Evolutionary conservation across 1,140 invertebrate genomes (phyloP).

Genomic region (Lamellibrachia luymesi): DNA sequence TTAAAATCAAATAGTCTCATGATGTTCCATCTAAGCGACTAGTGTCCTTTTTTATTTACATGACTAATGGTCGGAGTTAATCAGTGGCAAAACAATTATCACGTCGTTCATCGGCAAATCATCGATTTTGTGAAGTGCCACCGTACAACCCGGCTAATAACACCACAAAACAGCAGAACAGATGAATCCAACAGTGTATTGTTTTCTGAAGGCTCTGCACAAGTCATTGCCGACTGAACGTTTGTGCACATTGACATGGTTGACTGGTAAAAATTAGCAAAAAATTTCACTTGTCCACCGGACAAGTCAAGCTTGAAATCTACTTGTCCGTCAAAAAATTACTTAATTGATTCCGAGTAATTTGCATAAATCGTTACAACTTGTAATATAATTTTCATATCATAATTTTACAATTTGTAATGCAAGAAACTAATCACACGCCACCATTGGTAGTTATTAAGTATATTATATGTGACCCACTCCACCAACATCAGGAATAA

Average conservation of each 20-base stretch:
- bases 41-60: neutral
- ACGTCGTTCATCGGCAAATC: neutral
- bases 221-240: neutral
- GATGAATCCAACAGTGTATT: neutral
- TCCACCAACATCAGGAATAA: too few relatives aligned
- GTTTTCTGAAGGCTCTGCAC: neutral
- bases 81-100: neutral
- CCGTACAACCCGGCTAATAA: neutral
- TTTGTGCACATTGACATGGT: neutral
- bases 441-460: too few relatives aligned
- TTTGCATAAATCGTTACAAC: too few relatives aligned
- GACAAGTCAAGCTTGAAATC: too few relatives aligned
- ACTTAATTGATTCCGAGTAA: too few relatives aligned
- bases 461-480: too few relatives aligned
- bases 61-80: neutral
- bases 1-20: neutral
- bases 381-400: too few relatives aligned
- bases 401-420: too few relatives aligned
- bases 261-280: neutral
- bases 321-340: too few relatives aligned
- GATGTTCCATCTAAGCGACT: neutral
- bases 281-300: too few relatives aligned
- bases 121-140: neutral
- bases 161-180: neutral
- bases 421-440: too few relatives aligned